Evolutionary conservation across 2,113 vertebrate genomes (phyloP).

Genomic region (Siphamia tubifer): DNA sequence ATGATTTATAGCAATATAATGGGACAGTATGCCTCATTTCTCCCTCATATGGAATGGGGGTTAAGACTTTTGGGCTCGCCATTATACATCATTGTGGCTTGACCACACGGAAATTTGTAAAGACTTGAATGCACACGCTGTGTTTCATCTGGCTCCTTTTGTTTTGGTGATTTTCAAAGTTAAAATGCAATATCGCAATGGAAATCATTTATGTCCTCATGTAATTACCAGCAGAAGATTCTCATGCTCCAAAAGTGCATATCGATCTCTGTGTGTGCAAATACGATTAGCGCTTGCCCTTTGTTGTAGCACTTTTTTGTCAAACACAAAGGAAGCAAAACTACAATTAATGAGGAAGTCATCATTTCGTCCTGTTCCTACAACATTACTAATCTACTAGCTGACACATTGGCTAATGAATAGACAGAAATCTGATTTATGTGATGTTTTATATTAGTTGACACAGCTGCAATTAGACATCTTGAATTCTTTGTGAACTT

Average conservation of each 20-base stretch:
- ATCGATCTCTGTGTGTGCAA: slow-evolving; percentile 16
- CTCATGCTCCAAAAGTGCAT: slow-evolving; percentile 18
- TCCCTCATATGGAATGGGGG: slow-evolving; percentile 90
- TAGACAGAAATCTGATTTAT: slow-evolving; percentile 52
- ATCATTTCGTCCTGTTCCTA: slow-evolving; percentile 30
- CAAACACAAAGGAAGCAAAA: slow-evolving; percentile 30
- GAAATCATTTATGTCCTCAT: slow-evolving; percentile 29
- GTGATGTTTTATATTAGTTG: slow-evolving; percentile 55
- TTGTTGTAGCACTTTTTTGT: slow-evolving; percentile 30
- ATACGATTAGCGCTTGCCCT: slow-evolving; percentile 14
- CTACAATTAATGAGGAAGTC: slow-evolving; percentile 44
- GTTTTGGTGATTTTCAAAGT: slow-evolving; percentile 33
- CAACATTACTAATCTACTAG: slow-evolving; percentile 54
- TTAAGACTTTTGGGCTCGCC: slow-evolving; percentile 88
- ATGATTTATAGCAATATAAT: slow-evolving; percentile 98
- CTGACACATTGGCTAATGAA: slow-evolving; percentile 57
- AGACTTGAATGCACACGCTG: slow-evolving; percentile 79
- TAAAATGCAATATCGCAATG: not conserved
- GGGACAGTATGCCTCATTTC: slow-evolving; percentile 98
- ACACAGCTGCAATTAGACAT: slow-evolving; percentile 65
- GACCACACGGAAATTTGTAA: slow-evolving; percentile 87
- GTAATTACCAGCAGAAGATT: slow-evolving; percentile 34
- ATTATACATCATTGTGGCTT: slow-evolving; percentile 90
- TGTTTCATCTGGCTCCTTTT: slow-evolving; percentile 37
- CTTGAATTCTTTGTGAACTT: slow-evolving; percentile 57